A percentile compares a stretch with the other conserved stretches of the same genome.
Evolutionary conservation across 2,888 invertebrate genomes (phyloP).

Genomic region (Orchestes rusci): DNA sequence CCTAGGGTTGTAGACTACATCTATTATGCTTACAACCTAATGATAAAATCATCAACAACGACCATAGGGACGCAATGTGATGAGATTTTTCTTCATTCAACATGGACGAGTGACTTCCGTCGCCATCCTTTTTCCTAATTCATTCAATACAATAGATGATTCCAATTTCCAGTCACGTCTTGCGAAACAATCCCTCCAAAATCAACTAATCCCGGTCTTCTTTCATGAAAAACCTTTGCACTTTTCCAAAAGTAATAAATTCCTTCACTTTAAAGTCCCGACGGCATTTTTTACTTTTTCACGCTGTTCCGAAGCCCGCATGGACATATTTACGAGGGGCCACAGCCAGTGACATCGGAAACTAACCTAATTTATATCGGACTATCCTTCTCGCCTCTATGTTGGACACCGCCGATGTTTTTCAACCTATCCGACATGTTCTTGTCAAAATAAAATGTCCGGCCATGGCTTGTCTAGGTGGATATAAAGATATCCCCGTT

Average conservation of each 20-base stretch:
- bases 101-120: too few relatives aligned
- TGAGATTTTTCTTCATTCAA: too few relatives aligned
- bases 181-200: slow-evolving; percentile 13
- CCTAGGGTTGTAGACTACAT: too few relatives aligned
- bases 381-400: slow-evolving; percentile 32
- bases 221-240: slow-evolving; percentile 17
- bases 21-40: too few relatives aligned
- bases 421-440: slow-evolving; percentile 14
- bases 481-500: too few relatives aligned
- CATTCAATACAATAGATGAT: too few relatives aligned
- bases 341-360: slow-evolving; percentile 36
- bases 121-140: too few relatives aligned
- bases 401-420: slow-evolving; percentile 31
- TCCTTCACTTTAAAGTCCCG: slow-evolving; percentile 20
- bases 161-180: slow-evolving; percentile 15
- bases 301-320: slow-evolving; percentile 29
- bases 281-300: slow-evolving; percentile 20
- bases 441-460: slow-evolving; percentile 13
- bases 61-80: too few relatives aligned
- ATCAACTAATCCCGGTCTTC: slow-evolving; percentile 16
- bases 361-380: slow-evolving; percentile 41
- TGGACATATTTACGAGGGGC: slow-evolving; percentile 41
- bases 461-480: too few relatives aligned
- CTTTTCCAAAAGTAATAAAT: slow-evolving; percentile 21
- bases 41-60: too few relatives aligned